Conservation (phyloP, 2,888 invertebrate species). For the Hartigia nigra region DNA sequence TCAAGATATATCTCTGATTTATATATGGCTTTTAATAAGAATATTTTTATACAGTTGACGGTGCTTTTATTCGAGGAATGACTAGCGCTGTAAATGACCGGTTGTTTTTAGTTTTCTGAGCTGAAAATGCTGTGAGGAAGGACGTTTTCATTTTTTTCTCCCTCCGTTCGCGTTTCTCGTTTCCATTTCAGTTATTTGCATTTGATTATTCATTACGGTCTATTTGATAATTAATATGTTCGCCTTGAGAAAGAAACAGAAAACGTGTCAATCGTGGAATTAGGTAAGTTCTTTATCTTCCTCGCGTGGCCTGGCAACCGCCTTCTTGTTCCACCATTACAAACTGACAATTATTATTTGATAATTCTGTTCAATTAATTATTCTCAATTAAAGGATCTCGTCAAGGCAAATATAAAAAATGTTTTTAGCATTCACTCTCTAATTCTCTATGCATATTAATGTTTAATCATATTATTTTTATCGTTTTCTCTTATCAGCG, state of each 20-base stretch:
- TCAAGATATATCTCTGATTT: neutral
- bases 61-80: neutral
- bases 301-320: neutral
- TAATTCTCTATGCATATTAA: neutral
- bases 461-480: neutral
- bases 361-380: neutral
- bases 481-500: neutral
- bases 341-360: neutral
- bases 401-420: neutral
- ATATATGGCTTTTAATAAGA: neutral
- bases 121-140: conserved; percentile 44
- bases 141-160: conserved; percentile 37
- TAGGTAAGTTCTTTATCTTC: neutral
- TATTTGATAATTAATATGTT: conserved; percentile 27
- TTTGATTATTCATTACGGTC: conserved; percentile 33
- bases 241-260: conserved; percentile 3
- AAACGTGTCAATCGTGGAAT: neutral
- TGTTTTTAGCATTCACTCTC: neutral
- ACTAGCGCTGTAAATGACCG: conserved; percentile 14
- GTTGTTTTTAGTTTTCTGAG: conserved; percentile 41
- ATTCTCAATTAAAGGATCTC: neutral
- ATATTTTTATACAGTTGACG: neutral
- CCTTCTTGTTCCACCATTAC: neutral
- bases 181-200: conserved; percentile 41
- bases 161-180: conserved; percentile 42